Base-by-base conservation (phyloP, 2,113 vertebrate species). In the Sprattus sprattus region DNA sequence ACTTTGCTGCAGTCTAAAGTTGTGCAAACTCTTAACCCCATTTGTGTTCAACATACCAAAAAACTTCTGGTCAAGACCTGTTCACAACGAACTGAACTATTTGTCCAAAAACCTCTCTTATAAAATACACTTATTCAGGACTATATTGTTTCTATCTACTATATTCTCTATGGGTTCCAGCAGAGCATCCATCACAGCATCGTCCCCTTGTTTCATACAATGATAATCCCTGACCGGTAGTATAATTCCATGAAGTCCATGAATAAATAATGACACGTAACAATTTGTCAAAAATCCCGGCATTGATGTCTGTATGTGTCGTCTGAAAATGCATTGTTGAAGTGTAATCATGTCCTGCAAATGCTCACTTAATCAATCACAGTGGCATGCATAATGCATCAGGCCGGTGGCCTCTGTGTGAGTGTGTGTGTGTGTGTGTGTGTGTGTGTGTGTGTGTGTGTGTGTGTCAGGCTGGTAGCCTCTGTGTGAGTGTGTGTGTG, bases 201-300 rank as follows among this genome's bases (percentile, higher is more conserved):
- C 15, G 18, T 54, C 52, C 52, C 52, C 0, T 18, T 89, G 87
- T 57, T 25, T 52, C 13, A 85, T 91, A 83, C 60, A 25, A 54
- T 28, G 11, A 71, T 11, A 71, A 71, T 71, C 10, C 15, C 52
- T 4, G 16, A 4, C 52, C 13, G 2, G 10, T 52, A 15, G 50
- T 52, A 52, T 13, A 15, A 13, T 52, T 52, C 50, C 3, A 15
- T 52, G 11, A 52, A 9, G 13, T 11, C 50, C 10, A 52, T 52
- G 1, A 52, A 52, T 52, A 16, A 52, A 11, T 18, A 18, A 15
- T 25, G 1, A 67, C 25, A 67, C 60, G 22, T 71, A 10, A 10
- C 25, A 6, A 71, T 10, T 71, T 71, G 39, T 39, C 39, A 2
- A 39, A 71, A 71, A 25, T 11, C 8, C 64, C 32, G 28, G 15